Conservation (phyloP, 2,888 invertebrate genomes). For the Drosophila rellima region DNA sequence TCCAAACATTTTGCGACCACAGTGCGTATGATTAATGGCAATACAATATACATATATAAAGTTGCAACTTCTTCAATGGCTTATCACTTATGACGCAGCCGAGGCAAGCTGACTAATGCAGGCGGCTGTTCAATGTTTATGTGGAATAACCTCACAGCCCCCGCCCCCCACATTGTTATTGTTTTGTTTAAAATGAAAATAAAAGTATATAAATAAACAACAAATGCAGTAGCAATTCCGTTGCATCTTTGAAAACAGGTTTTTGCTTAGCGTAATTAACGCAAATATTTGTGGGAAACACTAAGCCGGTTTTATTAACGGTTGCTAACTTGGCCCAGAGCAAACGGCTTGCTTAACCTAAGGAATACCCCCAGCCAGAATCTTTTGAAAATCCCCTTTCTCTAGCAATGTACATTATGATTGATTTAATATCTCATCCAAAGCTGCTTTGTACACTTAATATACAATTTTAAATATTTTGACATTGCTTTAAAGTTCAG, state of each 20-base stretch:
- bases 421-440: neutral
- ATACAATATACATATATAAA: slow-evolving; percentile 12
- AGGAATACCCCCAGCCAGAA: neutral
- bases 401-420: neutral
- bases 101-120: slow-evolving; percentile 41
- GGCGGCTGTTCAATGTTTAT: slow-evolving; percentile 17
- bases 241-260: slow-evolving; percentile 51
- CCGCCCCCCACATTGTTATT: neutral
- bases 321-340: slow-evolving; percentile 15
- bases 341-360: slow-evolving; percentile 18
- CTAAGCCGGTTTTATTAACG: slow-evolving; percentile 46
- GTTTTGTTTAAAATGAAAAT: slow-evolving; percentile 1
- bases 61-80: slow-evolving; percentile 20
- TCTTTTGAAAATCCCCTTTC: slow-evolving; percentile 1
- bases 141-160: neutral
- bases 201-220: slow-evolving; percentile 9
- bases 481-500: neutral
- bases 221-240: slow-evolving; percentile 26
- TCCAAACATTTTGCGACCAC: slow-evolving; percentile 2
- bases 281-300: slow-evolving; percentile 44
- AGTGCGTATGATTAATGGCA: slow-evolving; percentile 47
- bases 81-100: slow-evolving; percentile 41
- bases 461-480: neutral
- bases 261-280: slow-evolving; percentile 41
- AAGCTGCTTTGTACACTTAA: slow-evolving; percentile 4